phyloP scores from a whole-genome alignment of 2,888 invertebrate genomes.

The Metacarcinus magister region DNA sequence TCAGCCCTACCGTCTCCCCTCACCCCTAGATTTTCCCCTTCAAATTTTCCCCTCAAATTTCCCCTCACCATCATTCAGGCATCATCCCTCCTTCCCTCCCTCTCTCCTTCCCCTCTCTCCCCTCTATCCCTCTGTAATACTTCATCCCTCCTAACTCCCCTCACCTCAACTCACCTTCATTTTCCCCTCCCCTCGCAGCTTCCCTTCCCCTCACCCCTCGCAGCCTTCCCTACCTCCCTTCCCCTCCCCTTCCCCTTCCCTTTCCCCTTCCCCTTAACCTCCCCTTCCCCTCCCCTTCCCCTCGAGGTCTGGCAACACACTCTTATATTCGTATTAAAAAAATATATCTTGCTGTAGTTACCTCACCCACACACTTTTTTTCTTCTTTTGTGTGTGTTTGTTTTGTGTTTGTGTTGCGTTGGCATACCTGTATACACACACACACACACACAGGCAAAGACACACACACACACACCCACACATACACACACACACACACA shows the following conservation, averaged over 20 bases:
- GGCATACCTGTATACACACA: neutral
- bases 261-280: constrained; percentile 26
- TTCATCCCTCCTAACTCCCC: neutral
- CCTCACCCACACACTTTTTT: neutral
- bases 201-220: neutral
- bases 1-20: neutral
- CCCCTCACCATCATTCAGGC: neutral
- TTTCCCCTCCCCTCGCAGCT: neutral
- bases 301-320: neutral
- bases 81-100: neutral
- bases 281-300: neutral
- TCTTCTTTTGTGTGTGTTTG: neutral
- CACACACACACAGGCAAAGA: neutral
- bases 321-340: neutral
- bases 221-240: neutral
- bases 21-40: neutral
- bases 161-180: neutral
- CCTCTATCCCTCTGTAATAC: neutral
- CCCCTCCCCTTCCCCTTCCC: neutral
- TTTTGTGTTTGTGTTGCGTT: constrained; percentile 37
- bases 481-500: neutral
- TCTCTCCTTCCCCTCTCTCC: neutral
- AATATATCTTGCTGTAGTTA: neutral
- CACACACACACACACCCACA: neutral
- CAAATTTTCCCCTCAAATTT: neutral